These are phyloP conservation scores for Gorilla gorilla DNA, from an alignment of 2,113 vertebrate species.

Conservation along the genomic window DNA sequence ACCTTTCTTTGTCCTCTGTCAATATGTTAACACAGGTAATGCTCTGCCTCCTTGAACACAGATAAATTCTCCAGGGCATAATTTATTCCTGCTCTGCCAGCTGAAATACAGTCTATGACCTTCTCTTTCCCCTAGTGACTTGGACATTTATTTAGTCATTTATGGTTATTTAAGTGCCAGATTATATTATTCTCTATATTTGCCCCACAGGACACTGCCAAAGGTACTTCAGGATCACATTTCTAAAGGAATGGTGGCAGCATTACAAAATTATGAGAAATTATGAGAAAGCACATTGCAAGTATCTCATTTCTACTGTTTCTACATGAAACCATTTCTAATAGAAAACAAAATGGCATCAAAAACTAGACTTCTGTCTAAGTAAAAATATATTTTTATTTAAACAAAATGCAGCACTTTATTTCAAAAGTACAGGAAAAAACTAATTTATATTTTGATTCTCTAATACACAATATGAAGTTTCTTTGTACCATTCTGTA, in stretches of 20 bases:
- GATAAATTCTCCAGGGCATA: conserved; percentile 69
- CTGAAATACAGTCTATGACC: conserved; percentile 75
- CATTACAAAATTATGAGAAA: background rate
- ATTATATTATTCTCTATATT: conserved; percentile 66
- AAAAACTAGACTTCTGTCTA: background rate
- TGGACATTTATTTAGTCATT: conserved; percentile 79
- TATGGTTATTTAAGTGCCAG: conserved; percentile 80
- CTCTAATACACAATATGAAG: background rate
- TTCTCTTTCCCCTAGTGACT: conserved; percentile 60
- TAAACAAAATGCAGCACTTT: background rate
- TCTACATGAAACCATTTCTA: background rate
- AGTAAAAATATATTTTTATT: background rate
- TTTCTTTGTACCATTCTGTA: background rate
- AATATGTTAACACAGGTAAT: conserved; percentile 63
- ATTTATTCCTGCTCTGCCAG: conserved; percentile 75
- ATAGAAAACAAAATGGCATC: background rate
- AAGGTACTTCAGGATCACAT: conserved; percentile 44
- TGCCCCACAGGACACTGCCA: conserved; percentile 40
- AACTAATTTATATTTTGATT: background rate
- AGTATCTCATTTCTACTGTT: background rate
- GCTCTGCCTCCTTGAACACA: conserved; percentile 71
- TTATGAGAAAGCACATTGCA: background rate
- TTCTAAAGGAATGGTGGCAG: background rate
- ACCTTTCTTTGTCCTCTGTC: conserved; percentile 80
- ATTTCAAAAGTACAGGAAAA: background rate